Conservation (phyloP, 1,140 invertebrate genomes). For the Cataglyphis hispanica region DNA sequence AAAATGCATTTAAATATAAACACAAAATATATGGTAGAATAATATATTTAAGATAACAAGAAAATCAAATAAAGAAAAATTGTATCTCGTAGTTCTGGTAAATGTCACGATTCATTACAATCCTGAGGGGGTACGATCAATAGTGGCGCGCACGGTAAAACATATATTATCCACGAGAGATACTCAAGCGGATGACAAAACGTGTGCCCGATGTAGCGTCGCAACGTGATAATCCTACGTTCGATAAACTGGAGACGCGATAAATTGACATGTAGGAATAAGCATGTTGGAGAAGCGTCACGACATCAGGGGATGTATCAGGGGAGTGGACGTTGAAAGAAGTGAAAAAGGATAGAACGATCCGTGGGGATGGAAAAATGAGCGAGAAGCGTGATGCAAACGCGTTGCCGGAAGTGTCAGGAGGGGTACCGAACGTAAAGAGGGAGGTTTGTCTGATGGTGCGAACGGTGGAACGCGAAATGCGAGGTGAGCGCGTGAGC, state of each 20-base stretch:
- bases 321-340: background rate
- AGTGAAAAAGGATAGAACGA: conserved; percentile 57
- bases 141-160: conserved; percentile 37
- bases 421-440: conserved; percentile 63
- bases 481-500: conserved; percentile 35
- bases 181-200: conserved; percentile 43
- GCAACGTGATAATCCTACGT: conserved; percentile 60
- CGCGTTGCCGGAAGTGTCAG: conserved; percentile 71
- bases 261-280: conserved; percentile 67
- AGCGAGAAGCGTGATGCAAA: conserved; percentile 67
- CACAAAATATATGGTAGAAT: background rate
- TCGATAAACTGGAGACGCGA: conserved; percentile 58
- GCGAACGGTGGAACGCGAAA: conserved; percentile 62
- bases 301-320: conserved; percentile 46
- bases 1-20: background rate
- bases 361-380: conserved; percentile 54
- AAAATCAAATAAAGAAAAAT: conserved; percentile 37
- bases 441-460: conserved; percentile 53
- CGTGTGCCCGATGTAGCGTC: conserved; percentile 20
- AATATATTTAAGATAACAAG: background rate
- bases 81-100: conserved; percentile 28
- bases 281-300: conserved; percentile 18
- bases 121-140: conserved; percentile 37
- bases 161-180: conserved; percentile 52
- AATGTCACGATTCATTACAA: conserved; percentile 54